Base-by-base conservation (phyloP, 2,113 vertebrate species). In the Mastomys natalensis region DNA sequence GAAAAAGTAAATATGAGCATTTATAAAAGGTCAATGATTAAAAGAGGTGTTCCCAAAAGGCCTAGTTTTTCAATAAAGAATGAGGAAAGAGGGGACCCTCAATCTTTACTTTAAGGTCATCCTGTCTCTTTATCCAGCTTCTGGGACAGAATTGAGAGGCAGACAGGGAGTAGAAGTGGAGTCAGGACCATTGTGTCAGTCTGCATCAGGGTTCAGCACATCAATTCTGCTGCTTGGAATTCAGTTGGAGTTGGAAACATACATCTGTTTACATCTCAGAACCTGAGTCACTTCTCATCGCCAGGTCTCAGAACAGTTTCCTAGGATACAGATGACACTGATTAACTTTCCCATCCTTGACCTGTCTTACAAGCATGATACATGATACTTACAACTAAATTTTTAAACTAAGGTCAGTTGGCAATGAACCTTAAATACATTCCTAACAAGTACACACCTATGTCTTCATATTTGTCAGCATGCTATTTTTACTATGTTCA, bases 1-100 rank as follows among this genome's bases (percentile, higher is more conserved):
- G n/a, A 88, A 89, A n/a, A 94, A 53, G 72, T n/a, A 94, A 93
- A 95, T 66, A 95, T 5, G 93, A 94, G 58, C 0, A 95, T 4
- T 17, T 95, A 64, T 80, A 66, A 93, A 93, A 77, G 34, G 91
- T 84, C 58, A 60, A 9, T 74, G 31, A 90, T 16, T 45, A 31
- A 84, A 34, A 58, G 40, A 64, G 16, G 1, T 62, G n/a, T 3
- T 19, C 31, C 51, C 51, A n/a, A 34, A 34, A 72, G 74, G 48
- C 7, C 16, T 11, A 31, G 3, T 37, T 53, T 87, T 58, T 81
- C 34, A 94, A 48, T 17, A 97, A 89, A 77, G 3, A 93, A 43
- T n/a, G 89, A 19, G 87, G 60, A 10, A 29, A 11, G 26, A 77
- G 3, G 51, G 22, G 2, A 43, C 29, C 74, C 3, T n/a, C 92